These are phyloP conservation scores for Eubucco bourcierii DNA, from an alignment of 2,113 vertebrate species.

Conservation along the genomic window DNA sequence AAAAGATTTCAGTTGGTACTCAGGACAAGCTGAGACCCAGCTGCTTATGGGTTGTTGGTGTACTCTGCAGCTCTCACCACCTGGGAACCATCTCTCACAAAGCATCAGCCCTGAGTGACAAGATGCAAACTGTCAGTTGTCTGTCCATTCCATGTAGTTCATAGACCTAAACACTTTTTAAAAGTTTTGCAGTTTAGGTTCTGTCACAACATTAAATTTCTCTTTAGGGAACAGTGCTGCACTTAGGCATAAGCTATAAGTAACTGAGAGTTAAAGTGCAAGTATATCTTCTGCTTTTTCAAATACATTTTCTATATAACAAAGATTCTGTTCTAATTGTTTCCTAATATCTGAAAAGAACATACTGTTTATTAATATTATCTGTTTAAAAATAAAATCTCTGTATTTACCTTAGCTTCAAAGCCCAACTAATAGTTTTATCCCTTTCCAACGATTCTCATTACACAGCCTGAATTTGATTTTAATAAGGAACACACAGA, in stretches of 20 bases:
- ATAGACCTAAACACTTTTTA: background rate
- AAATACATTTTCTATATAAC: background rate
- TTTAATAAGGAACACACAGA: background rate
- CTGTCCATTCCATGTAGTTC: background rate
- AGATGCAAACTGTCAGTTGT: slow-evolving; percentile 7
- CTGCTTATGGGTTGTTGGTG: background rate
- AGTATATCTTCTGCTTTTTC: background rate
- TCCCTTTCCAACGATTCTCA: background rate
- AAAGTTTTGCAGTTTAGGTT: background rate
- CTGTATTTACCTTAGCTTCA: background rate
- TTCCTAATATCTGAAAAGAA: background rate
- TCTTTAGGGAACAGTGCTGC: background rate
- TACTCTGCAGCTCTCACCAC: background rate
- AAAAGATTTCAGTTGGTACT: background rate
- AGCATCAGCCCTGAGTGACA: slow-evolving; percentile 34
- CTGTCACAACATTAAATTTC: background rate
- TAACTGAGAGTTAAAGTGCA: background rate
- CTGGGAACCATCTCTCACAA: background rate
- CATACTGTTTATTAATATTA: background rate
- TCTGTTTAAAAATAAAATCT: background rate
- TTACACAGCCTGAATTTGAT: background rate
- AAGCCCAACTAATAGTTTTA: background rate
- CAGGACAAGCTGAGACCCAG: background rate
- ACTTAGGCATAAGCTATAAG: background rate
- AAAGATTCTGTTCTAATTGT: background rate